phyloP scores from a whole-genome alignment of 1,140 invertebrate species.

The Wasmannia auropunctata region DNA sequence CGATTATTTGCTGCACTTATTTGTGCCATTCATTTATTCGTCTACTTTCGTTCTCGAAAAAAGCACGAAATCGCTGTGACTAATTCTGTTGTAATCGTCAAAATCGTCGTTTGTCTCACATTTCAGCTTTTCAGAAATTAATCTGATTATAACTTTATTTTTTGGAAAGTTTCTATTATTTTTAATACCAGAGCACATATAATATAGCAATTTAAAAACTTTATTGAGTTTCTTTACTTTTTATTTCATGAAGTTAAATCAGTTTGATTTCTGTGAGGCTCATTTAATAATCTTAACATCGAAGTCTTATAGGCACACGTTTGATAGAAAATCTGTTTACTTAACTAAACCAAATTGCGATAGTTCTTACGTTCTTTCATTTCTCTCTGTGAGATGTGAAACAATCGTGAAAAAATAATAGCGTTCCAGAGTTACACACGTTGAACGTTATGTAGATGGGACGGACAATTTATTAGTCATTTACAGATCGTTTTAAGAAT shows the following conservation, averaged over 20 bases:
- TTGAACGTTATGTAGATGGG: background rate
- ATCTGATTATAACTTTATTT: background rate
- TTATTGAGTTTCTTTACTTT: background rate
- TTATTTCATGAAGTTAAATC: background rate
- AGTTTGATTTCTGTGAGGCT: background rate
- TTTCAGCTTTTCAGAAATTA: background rate
- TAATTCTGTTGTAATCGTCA: background rate
- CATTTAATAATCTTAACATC: background rate
- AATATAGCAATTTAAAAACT: background rate
- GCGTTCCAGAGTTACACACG: background rate
- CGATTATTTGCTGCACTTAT: background rate
- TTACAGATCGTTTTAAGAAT: background rate
- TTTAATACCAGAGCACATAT: background rate
- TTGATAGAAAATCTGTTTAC: background rate
- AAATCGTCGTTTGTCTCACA: background rate
- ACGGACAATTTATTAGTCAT: background rate
- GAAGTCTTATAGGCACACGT: background rate
- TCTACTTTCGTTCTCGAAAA: background rate
- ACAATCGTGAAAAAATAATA: background rate
- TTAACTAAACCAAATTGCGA: background rate
- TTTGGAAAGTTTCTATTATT: background rate
- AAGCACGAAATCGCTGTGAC: background rate
- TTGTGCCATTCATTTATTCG: background rate
- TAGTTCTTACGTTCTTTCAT: background rate
- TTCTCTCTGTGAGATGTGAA: background rate